Percentiles rank a stretch among this genome's conserved stretches.
Conservation (phyloP, 2,888 invertebrate species). For the Drosophila trichaetosa region DNA sequence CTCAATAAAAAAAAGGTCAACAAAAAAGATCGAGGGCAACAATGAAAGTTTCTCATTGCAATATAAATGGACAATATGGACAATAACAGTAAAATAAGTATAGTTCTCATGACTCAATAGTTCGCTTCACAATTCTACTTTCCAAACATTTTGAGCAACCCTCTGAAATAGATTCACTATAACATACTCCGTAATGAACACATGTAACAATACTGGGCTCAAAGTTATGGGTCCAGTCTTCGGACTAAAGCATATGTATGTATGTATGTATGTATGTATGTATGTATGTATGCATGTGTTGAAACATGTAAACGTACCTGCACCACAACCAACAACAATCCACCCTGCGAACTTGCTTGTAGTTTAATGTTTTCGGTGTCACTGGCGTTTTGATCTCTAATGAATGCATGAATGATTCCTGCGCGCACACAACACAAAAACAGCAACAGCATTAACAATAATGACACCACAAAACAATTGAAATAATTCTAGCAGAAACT, state of each 20-base stretch:
- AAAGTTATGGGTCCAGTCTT: conserved; percentile 46
- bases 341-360: conserved; percentile 32
- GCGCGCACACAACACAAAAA: conserved; percentile 41
- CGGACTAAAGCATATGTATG: neutral
- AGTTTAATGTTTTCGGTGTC: conserved; percentile 46
- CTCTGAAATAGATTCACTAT: conserved; percentile 2
- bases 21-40: conserved; percentile 45
- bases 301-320: neutral
- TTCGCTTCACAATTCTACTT: neutral
- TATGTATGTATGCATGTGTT: neutral
- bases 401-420: conserved; percentile 79
- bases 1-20: conserved; percentile 29
- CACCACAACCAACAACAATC: conserved; percentile 27
- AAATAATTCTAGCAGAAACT: conserved; percentile 80
- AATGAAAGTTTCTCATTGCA: neutral
- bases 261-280: neutral
- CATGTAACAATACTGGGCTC: conserved; percentile 31
- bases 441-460: conserved; percentile 54
- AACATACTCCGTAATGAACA: conserved; percentile 11
- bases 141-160: conserved; percentile 8
- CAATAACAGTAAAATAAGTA: neutral
- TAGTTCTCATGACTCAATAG: neutral
- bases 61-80: neutral
- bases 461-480: conserved; percentile 80
- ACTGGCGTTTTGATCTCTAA: conserved; percentile 65